phyloP scores from a whole-genome alignment of 2,113 vertebrate genomes.

The Lasiurus cinereus region DNA sequence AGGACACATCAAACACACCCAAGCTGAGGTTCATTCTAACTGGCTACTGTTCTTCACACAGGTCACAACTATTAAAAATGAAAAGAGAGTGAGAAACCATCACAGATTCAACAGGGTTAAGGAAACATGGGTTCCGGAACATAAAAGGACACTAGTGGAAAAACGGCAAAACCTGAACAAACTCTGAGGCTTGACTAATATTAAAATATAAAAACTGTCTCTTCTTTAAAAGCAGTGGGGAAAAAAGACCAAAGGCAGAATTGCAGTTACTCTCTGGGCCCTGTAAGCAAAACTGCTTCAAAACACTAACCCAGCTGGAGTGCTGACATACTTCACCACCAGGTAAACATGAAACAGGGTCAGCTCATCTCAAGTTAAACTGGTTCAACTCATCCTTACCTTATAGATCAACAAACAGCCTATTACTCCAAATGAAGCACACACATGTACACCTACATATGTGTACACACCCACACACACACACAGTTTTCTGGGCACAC shows the following conservation, averaged over 20 bases:
- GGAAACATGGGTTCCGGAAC: not conserved
- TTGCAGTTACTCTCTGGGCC: not conserved
- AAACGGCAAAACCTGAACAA: not conserved
- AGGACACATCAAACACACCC: not conserved
- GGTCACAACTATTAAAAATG: not conserved
- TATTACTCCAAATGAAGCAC: not conserved
- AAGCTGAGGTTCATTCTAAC: not conserved
- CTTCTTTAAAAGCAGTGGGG: not conserved
- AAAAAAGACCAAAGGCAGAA: not conserved
- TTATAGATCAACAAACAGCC: not conserved
- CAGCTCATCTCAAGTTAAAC: not conserved
- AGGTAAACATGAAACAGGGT: not conserved
- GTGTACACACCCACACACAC: not conserved
- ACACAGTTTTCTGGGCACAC: constrained; percentile 69
- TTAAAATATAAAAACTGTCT: not conserved
- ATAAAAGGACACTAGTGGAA: not conserved
- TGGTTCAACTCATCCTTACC: not conserved
- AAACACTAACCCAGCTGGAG: not conserved
- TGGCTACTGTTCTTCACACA: not conserved
- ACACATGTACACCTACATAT: not conserved
- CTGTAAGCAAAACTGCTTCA: not conserved
- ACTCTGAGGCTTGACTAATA: not conserved
- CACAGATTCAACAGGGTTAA: not conserved
- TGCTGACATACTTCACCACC: not conserved
- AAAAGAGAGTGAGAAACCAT: not conserved